Evolutionary conservation across 2,888 invertebrate genomes (phyloP).

Genomic region (Baccha elongata): DNA sequence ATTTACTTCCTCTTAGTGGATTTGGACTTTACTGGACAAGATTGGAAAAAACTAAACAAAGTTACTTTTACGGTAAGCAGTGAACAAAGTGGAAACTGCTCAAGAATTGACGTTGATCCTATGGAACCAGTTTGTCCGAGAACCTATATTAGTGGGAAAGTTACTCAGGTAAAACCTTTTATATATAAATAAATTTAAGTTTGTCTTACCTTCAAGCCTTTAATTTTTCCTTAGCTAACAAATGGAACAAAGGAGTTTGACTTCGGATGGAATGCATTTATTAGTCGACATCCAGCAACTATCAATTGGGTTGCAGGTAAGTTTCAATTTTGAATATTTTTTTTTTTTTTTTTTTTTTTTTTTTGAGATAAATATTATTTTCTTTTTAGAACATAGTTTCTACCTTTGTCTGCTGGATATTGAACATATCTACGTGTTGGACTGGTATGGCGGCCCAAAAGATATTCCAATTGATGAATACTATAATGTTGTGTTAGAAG

Average conservation of each 20-base stretch:
- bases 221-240: constrained; percentile 74
- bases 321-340: too few species aligned
- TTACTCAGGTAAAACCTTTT: constrained; percentile 76
- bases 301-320: constrained; percentile 18
- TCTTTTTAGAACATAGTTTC: constrained; percentile 88
- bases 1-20: constrained; percentile 81
- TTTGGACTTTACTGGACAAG: constrained; percentile 81
- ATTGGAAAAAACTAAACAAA: constrained; percentile 79
- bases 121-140: constrained; percentile 82
- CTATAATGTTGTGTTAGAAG: constrained; percentile 74
- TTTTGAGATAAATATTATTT: too few species aligned
- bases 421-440: constrained; percentile 88
- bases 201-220: background rate
- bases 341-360: too few species aligned
- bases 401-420: constrained; percentile 91
- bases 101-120: constrained; percentile 78
- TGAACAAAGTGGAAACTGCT: constrained; percentile 80
- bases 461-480: constrained; percentile 77
- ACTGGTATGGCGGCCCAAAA: constrained; percentile 91
- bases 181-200: background rate
- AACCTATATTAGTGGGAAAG: constrained; percentile 79
- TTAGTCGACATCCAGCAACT: constrained; percentile 80
- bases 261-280: constrained; percentile 76
- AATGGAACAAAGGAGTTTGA: constrained; percentile 75
- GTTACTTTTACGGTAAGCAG: constrained; percentile 79